Conservation (phyloP, 2,113 vertebrate genomes). For the Cheilinus undulatus region DNA sequence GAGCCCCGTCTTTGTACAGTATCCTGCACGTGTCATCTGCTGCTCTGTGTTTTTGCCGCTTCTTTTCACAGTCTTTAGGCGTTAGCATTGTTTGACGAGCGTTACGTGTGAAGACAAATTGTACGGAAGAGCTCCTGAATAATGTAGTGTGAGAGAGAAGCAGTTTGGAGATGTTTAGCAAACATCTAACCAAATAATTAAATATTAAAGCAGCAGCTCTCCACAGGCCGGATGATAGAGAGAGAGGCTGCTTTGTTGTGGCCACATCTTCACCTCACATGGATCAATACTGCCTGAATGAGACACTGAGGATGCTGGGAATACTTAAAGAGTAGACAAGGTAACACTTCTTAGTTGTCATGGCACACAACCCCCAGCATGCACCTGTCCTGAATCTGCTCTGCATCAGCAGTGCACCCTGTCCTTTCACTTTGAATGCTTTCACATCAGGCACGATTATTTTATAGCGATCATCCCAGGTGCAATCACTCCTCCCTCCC, state of each 20-base stretch:
- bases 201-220: constrained; percentile 63
- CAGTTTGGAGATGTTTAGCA: constrained; percentile 64
- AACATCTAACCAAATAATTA: constrained; percentile 57
- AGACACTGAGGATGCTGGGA: constrained; percentile 10
- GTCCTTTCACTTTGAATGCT: constrained; percentile 5
- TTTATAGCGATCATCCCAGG: neutral
- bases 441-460: too few species aligned
- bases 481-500: too few species aligned
- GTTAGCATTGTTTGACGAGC: constrained; percentile 24
- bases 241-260: constrained; percentile 32
- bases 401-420: constrained; percentile 10
- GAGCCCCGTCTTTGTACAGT: constrained; percentile 22
- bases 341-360: constrained; percentile 15
- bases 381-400: constrained; percentile 19
- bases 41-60: constrained; percentile 8
- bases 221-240: constrained; percentile 44
- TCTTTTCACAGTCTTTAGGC: neutral
- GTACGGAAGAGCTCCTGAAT: constrained; percentile 53
- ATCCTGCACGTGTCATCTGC: neutral
- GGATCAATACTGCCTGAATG: constrained; percentile 47
- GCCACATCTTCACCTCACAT: constrained; percentile 32
- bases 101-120: constrained; percentile 45
- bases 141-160: constrained; percentile 56
- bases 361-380: constrained; percentile 11
- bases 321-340: constrained; percentile 16